Evolutionary conservation across 2,113 vertebrate species (phyloP).

Genomic region (Arvicanthis niloticus): DNA sequence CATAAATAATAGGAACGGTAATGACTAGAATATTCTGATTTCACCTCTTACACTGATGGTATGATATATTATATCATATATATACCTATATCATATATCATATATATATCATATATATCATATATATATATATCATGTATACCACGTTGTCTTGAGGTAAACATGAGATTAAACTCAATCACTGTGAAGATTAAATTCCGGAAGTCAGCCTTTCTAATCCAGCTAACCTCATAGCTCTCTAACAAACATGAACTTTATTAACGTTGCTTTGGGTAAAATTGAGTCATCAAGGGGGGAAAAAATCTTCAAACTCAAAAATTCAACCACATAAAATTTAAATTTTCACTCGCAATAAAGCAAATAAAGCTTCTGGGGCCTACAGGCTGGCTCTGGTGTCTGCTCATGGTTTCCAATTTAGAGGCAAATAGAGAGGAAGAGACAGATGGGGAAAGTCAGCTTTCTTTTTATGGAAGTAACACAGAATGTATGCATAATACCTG

Average conservation of each 20-base stretch:
- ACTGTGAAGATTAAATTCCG: slow-evolving; percentile 37
- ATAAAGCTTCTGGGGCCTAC: not conserved
- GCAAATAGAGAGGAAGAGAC: not conserved
- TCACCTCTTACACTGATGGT: not conserved
- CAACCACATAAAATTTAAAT: not conserved
- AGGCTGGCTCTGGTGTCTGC: not conserved
- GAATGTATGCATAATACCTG: not conserved
- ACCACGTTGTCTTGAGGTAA: slow-evolving; percentile 38
- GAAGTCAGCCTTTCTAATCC: slow-evolving; percentile 39
- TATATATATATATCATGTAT: too few species aligned
- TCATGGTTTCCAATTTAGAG: not conserved
- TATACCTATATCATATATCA: too few species aligned
- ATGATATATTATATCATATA: slow-evolving; percentile 27
- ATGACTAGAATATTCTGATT: slow-evolving; percentile 10
- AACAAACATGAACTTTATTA: not conserved
- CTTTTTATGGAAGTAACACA: not conserved
- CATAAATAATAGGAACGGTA: slow-evolving; percentile 25
- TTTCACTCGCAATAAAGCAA: slow-evolving; percentile 7
- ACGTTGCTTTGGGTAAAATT: slow-evolving; percentile 1
- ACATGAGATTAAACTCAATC: slow-evolving; percentile 60
- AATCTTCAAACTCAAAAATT: not conserved
- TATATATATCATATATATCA: too few species aligned
- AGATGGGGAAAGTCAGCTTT: not conserved
- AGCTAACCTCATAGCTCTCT: not conserved
- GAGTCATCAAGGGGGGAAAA: not conserved